Evolutionary conservation across 1,140 invertebrate species (phyloP).

Genomic region (Heliothis virescens): DNA sequence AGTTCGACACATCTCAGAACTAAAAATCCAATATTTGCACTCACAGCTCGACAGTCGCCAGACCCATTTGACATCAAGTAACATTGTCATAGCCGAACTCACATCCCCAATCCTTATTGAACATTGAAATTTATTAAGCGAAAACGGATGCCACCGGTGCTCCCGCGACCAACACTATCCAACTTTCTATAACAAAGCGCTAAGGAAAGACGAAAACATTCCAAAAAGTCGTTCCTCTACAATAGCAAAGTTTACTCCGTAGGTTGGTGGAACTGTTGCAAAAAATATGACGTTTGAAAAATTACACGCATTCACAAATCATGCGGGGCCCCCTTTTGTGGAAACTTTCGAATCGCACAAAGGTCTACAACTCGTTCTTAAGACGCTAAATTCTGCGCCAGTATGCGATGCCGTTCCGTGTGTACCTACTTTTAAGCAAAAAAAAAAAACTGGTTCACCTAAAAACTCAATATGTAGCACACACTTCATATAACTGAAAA

Average conservation of each 20-base stretch:
- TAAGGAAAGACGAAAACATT: slow-evolving; percentile 77
- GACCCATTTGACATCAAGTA: slow-evolving; percentile 42
- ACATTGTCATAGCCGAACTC: slow-evolving; percentile 46
- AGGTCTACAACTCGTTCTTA: slow-evolving; percentile 82
- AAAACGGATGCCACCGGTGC: slow-evolving; percentile 62
- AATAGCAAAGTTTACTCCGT: slow-evolving; percentile 82
- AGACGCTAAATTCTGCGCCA: slow-evolving; percentile 71
- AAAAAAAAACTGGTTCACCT: not conserved
- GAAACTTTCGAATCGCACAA: slow-evolving; percentile 80
- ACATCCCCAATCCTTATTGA: slow-evolving; percentile 55
- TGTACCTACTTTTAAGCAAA: slow-evolving; percentile 57
- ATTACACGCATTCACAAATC: slow-evolving; percentile 86
- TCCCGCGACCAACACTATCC: slow-evolving; percentile 73
- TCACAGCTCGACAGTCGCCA: slow-evolving; percentile 38
- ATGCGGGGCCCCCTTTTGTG: slow-evolving; percentile 81
- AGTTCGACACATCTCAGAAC: slow-evolving; percentile 37
- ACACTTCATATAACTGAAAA: slow-evolving; percentile 20
- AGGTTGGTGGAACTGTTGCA: slow-evolving; percentile 79
- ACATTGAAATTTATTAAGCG: slow-evolving; percentile 63
- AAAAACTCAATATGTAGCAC: slow-evolving; percentile 13
- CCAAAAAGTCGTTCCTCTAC: slow-evolving; percentile 78
- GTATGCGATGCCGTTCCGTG: slow-evolving; percentile 59
- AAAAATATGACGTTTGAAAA: slow-evolving; percentile 86
- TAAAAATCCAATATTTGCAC: slow-evolving; percentile 40
- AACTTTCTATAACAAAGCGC: slow-evolving; percentile 76